phyloP scores from a whole-genome alignment of 2,113 vertebrate genomes.

The Gymnorhina tibicen region DNA sequence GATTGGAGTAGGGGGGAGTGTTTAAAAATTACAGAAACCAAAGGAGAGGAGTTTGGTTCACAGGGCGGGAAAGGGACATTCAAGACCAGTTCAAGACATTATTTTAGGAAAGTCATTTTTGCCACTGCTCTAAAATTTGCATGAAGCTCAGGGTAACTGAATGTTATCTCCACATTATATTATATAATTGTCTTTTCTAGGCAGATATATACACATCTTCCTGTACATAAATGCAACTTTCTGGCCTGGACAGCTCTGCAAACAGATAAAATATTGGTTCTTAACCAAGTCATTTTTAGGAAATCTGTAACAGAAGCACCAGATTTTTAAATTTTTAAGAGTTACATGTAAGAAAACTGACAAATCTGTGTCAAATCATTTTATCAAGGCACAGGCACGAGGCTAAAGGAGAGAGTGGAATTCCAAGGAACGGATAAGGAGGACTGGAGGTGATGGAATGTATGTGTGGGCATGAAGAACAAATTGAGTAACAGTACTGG shows the following conservation, averaged over 20 bases:
- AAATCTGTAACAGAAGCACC: neutral
- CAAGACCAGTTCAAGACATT: neutral
- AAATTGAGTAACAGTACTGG: neutral
- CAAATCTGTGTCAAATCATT: neutral
- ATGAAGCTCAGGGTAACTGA: neutral
- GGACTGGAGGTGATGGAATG: neutral
- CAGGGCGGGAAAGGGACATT: neutral
- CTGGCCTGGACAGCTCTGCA: neutral
- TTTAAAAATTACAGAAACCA: neutral
- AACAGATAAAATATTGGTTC: neutral
- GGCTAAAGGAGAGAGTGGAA: neutral
- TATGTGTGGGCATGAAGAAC: neutral
- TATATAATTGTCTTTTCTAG: neutral
- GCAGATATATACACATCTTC: neutral
- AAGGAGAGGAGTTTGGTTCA: neutral
- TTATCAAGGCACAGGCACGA: neutral
- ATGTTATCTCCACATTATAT: neutral
- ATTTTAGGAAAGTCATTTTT: neutral
- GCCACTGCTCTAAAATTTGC: neutral
- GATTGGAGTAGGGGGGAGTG: neutral
- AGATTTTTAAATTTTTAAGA: neutral
- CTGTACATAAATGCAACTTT: neutral
- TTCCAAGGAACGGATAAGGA: neutral
- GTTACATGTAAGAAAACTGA: neutral
- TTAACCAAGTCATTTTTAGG: neutral